These are phyloP conservation scores for Xiphophorus birchmanni DNA, from an alignment of 2,797 vertebrate species.

Conservation along the genomic window DNA sequence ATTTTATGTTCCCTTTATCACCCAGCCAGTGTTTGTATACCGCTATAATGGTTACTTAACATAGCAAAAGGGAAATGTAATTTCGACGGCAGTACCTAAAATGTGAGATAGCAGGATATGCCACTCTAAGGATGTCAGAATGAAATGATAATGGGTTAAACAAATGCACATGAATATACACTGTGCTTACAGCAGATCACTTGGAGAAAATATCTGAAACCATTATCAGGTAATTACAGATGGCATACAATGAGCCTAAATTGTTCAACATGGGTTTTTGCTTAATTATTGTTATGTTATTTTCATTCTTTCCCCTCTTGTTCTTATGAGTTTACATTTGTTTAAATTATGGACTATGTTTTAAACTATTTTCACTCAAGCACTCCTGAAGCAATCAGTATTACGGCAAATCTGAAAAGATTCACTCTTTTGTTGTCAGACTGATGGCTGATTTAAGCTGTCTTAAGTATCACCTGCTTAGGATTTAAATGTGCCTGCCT, in stretches of 20 bases:
- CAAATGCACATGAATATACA: neutral
- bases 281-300: neutral
- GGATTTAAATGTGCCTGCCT: neutral
- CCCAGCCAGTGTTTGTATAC: neutral
- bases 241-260: neutral
- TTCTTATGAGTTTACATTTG: neutral
- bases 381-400: neutral
- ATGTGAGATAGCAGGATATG: neutral
- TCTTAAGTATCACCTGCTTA: neutral
- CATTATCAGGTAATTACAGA: neutral
- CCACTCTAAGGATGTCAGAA: neutral
- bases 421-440: neutral
- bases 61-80: neutral
- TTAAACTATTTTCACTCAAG: neutral
- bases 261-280: neutral
- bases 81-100: neutral
- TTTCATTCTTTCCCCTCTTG: neutral
- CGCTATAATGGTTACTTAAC: neutral
- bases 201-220: neutral
- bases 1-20: neutral
- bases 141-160: slow-evolving; percentile 2
- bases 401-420: neutral
- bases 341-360: neutral
- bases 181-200: neutral
- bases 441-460: neutral